Conservation (phyloP, 2,113 vertebrate species). For the Cariama cristata region DNA sequence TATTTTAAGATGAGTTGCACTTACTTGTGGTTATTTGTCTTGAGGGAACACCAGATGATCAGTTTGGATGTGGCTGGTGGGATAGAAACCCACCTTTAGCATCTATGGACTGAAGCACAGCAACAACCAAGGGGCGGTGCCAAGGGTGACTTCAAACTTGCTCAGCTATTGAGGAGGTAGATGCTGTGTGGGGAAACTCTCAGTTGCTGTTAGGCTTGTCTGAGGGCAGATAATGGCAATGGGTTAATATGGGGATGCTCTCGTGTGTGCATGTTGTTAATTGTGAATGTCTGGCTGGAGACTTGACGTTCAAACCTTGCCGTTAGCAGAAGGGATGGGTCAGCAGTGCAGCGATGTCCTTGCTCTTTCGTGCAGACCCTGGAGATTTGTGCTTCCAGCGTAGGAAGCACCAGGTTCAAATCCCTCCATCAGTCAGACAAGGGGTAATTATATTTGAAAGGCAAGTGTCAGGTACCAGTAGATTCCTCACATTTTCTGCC, state of each 20-base stretch:
- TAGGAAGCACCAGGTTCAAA: neutral
- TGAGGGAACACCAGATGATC: neutral
- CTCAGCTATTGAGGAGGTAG: neutral
- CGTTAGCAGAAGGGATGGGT: neutral
- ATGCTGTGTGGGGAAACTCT: neutral
- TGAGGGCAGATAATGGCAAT: fast-evolving
- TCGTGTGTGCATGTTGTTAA: neutral
- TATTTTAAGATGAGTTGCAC: neutral
- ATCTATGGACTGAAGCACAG: neutral
- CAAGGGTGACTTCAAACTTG: fast-evolving
- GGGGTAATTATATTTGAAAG: neutral
- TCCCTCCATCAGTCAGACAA: neutral
- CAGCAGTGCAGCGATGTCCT: neutral
- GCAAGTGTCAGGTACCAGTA: neutral
- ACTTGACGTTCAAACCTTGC: fast-evolving
- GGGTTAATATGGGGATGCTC: neutral
- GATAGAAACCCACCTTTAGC: neutral
- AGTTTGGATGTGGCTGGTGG: neutral
- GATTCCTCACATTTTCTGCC: neutral
- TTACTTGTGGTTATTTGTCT: neutral
- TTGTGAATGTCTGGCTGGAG: neutral
- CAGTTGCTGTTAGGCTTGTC: neutral
- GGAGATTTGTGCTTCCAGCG: neutral
- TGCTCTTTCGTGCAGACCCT: neutral
- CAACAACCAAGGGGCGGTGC: neutral